These are phyloP conservation scores for Brachionus sp. DNA, from an alignment of 1,140 invertebrate species.

Conservation along the genomic window DNA sequence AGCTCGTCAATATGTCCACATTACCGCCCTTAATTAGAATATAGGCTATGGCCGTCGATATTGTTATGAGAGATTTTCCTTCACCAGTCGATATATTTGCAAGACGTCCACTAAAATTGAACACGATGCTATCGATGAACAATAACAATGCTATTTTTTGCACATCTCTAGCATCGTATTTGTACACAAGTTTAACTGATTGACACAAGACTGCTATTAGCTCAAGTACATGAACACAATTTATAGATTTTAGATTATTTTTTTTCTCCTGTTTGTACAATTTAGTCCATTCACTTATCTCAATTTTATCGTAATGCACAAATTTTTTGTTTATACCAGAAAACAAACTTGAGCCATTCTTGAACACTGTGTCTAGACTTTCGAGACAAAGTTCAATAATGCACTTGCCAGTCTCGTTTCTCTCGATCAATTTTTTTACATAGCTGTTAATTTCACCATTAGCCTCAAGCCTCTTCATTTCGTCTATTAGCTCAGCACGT, in stretches of 20 bases:
- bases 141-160: slow-evolving; percentile 10
- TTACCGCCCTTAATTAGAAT: not conserved
- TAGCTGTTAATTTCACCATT: not conserved
- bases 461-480: not conserved
- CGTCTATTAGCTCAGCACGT: not conserved
- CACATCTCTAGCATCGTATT: not conserved
- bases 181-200: not conserved
- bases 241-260: not conserved
- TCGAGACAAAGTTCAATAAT: not conserved
- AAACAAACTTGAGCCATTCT: not conserved
- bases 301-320: not conserved
- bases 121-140: not conserved
- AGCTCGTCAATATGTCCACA: slow-evolving; percentile 26
- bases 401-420: not conserved
- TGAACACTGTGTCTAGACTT: not conserved
- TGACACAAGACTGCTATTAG: not conserved
- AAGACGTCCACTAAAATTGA: not conserved
- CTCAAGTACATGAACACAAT: not conserved
- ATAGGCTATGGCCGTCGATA: not conserved
- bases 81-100: slow-evolving; percentile 18
- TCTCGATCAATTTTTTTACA: not conserved
- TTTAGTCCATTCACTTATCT: not conserved
- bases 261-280: not conserved
- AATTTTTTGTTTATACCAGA: not conserved
- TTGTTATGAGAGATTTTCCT: not conserved